Base-by-base conservation (phyloP, 2,888 invertebrate species). In the Micropterix aruncella region DNA sequence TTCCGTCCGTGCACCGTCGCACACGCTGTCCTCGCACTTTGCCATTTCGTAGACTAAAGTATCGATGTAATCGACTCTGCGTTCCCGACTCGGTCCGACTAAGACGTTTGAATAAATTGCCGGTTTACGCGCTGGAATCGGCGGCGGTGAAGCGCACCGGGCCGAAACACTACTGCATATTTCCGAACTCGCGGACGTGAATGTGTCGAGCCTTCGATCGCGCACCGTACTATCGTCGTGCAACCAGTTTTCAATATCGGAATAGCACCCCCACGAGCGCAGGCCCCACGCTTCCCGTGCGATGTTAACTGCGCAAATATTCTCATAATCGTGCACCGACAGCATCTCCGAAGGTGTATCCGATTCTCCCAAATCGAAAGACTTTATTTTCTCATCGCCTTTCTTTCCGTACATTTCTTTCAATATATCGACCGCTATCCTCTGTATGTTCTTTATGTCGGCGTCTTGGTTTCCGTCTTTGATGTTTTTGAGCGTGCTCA, bases 251-350 rank as follows among this genome's bases (percentile, higher is more conserved):
- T 77, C 77, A 45, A 79, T 79, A 50, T 79, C 78, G 19, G 70
- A 74, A 54, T 79, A 79, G 2, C 75, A 77, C 54, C 73, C 73
- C 79, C 79, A 79, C 27, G 77, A 77, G 38, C 79, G 65, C 42
- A 79, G 60, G 1, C 78, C 79, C 76, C 77, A 76, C 14, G 75
- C 74, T 56, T 77, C 78, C 48, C 79, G 62, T 2, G 78, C 77
- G 44, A 79, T 75, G 52, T 78, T 78, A 3, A 79, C 69, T 2
- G 78, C 76, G 55, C 77, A 77, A 50, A 79, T 72, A 54, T 79
- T 79, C 57, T 79, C 79, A 54, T 79, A 79, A 54, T 79, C 79
- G 53, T 79, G 79, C 41, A 77, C 73, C 3, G 77, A 77, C 42
- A 77, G 60, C 16, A 73, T 64, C 55, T 76, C 75, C 37, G 76